Conservation (phyloP, 2,113 vertebrate genomes). For the Sitta europaea region DNA sequence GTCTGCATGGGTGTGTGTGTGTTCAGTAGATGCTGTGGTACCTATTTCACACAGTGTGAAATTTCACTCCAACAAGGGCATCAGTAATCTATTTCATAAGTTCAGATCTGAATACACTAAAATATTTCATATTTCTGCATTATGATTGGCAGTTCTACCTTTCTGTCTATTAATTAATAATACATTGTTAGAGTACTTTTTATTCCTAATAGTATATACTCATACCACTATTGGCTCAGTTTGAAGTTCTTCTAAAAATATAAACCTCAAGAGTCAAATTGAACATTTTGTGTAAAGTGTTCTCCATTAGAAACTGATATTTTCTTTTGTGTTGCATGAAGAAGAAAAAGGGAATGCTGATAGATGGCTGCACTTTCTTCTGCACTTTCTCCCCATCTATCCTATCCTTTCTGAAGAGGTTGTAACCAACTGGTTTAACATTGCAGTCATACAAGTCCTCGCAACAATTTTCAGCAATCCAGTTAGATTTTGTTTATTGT, state of each 20-base stretch:
- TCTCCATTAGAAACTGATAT: neutral
- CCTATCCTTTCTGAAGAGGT: neutral
- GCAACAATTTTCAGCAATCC: neutral
- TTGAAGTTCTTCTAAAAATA: neutral
- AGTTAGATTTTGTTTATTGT: neutral
- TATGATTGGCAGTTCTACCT: neutral
- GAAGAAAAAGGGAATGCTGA: neutral
- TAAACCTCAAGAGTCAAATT: neutral
- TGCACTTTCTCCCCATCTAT: neutral
- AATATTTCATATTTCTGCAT: neutral
- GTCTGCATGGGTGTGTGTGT: neutral
- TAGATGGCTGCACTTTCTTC: neutral
- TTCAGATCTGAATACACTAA: neutral
- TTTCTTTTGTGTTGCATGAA: neutral
- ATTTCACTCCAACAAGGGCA: neutral
- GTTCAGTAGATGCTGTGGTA: neutral
- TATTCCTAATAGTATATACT: neutral
- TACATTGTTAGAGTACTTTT: neutral
- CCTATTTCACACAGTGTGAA: neutral
- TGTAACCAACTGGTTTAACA: neutral
- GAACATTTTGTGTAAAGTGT: neutral
- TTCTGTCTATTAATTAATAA: neutral
- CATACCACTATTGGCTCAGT: no score
- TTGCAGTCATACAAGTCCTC: neutral
- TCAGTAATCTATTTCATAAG: neutral